A percentile compares a stretch with the other conserved stretches of the same genome.
Conservation (phyloP, 2,888 invertebrate species). For the Brachynemurus nebulosus region DNA sequence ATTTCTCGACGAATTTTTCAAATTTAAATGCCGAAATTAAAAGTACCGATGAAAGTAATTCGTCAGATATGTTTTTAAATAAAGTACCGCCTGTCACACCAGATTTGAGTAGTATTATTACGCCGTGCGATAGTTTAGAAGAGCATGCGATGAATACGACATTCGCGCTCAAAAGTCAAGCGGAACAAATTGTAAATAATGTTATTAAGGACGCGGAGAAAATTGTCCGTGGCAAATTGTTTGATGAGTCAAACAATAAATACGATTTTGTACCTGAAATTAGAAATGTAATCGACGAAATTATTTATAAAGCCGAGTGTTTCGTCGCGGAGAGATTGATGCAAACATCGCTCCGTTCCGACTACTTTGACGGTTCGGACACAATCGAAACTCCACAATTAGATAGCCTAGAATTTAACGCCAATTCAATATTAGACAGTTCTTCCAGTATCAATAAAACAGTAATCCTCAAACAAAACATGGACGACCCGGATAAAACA, state of each 20-base stretch:
- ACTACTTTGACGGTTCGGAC: neutral
- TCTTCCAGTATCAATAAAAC: slow-evolving; percentile 1
- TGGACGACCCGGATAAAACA: neutral
- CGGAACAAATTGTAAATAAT: slow-evolving; percentile 4
- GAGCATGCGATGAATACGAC: slow-evolving; percentile 1
- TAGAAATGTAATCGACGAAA: neutral
- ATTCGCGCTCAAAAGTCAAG: neutral
- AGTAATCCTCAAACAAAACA: neutral
- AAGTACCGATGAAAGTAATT: neutral
- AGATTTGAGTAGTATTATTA: neutral
- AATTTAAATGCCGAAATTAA: slow-evolving; percentile 21
- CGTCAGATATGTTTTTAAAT: neutral
- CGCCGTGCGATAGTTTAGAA: slow-evolving; percentile 8
- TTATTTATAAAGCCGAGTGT: slow-evolving; percentile 1
- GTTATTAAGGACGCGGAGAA: slow-evolving; percentile 3
- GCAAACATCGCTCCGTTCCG: no score
- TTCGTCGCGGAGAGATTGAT: neutral
- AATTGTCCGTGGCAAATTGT: neutral
- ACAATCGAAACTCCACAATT: slow-evolving; percentile 5
- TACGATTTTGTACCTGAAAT: neutral
- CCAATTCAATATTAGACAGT: slow-evolving; percentile 4
- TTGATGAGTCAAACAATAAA: neutral
- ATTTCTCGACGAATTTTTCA: slow-evolving; percentile 40
- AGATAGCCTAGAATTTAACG: slow-evolving; percentile 6
- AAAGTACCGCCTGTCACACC: neutral